Conservation (phyloP, 2,888 invertebrate genomes). For the Hololepta plana region DNA sequence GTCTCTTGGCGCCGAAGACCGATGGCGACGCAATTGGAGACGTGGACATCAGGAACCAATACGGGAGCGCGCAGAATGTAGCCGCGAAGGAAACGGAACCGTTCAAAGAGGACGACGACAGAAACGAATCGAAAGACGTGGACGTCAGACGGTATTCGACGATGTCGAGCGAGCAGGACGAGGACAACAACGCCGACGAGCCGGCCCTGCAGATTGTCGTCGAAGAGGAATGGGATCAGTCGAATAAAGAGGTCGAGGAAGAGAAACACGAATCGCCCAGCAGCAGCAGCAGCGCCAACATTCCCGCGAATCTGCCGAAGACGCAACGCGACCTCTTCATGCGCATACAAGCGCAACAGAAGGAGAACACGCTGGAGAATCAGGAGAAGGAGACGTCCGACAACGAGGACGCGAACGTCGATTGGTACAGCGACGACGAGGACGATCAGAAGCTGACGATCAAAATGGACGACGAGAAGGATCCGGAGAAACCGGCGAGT, state of each 20-base stretch:
- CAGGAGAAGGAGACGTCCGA: slow-evolving; percentile 11
- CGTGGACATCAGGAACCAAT: slow-evolving; percentile 14
- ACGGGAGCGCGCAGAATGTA: too few species aligned
- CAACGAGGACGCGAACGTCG: slow-evolving; percentile 21
- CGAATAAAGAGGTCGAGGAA: slow-evolving; percentile 11
- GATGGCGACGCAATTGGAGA: slow-evolving; percentile 9
- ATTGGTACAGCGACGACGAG: slow-evolving; percentile 72
- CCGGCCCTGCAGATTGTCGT: slow-evolving; percentile 12
- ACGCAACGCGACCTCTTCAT: slow-evolving; percentile 46
- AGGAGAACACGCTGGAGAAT: slow-evolving; percentile 3
- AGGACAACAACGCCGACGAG: slow-evolving; percentile 12
- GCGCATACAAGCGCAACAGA: slow-evolving; percentile 45
- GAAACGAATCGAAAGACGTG: slow-evolving; percentile 12
- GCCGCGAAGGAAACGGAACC: slow-evolving; percentile 2
- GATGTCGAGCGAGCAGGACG: slow-evolving; percentile 4
- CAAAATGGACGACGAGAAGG: slow-evolving; percentile 23
- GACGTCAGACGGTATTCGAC: slow-evolving; percentile 13
- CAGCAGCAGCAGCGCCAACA: slow-evolving; percentile 10
- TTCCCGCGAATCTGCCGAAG: slow-evolving; percentile 39
- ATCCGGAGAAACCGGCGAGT: slow-evolving; percentile 17
- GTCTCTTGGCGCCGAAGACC: slow-evolving; percentile 8
- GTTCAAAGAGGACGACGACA: slow-evolving; percentile 9
- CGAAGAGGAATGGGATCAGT: slow-evolving; percentile 10
- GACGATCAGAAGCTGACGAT: slow-evolving; percentile 36
- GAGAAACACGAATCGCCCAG: slow-evolving; percentile 1